phyloP scores from a whole-genome alignment of 2,797 vertebrate species.

The Telmatherina bonti region DNA sequence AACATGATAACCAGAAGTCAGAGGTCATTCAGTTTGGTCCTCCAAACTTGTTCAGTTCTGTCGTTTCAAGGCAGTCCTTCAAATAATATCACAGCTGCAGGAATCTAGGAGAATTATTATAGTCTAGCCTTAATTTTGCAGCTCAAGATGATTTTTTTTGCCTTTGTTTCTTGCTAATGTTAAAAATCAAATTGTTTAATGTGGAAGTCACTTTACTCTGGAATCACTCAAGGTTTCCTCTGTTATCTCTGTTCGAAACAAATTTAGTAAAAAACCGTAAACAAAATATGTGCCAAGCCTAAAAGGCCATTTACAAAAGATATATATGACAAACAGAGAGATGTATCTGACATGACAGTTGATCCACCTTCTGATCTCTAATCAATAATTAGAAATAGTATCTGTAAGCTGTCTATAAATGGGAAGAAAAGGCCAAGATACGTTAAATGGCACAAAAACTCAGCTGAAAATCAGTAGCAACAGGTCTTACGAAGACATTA shows the following conservation, averaged over 20 bases:
- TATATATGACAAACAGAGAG: neutral
- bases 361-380: neutral
- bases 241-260: neutral
- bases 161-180: too few relatives aligned
- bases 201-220: too few relatives aligned
- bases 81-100: neutral
- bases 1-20: neutral
- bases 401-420: neutral
- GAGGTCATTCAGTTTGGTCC: conserved; percentile 1
- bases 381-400: neutral
- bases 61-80: neutral
- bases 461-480: neutral
- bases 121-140: neutral
- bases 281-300: neutral
- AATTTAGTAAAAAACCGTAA: neutral
- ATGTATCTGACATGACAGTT: neutral
- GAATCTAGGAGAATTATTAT: neutral
- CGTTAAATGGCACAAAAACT: neutral
- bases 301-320: too few relatives aligned
- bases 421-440: neutral
- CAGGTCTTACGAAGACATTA: neutral
- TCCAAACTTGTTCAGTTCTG: neutral
- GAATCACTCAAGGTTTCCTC: too few relatives aligned
- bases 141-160: neutral
- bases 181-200: too few relatives aligned